Percentiles rank a stretch among this genome's conserved stretches.
Evolutionary conservation across 2,113 vertebrate species (phyloP).

Genomic region (Oncorhynchus gorbuscha): DNA sequence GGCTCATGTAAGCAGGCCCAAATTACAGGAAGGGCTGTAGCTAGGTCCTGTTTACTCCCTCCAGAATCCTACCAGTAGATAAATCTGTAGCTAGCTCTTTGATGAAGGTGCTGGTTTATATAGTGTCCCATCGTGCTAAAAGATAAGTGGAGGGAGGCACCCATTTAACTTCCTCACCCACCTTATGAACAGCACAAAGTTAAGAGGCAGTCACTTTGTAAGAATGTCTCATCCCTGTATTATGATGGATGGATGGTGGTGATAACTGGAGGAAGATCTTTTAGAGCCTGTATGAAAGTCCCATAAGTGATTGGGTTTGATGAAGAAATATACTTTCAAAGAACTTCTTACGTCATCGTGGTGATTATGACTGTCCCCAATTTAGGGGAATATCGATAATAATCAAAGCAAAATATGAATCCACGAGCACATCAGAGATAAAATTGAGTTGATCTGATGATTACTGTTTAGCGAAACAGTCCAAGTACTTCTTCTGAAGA

Average conservation of each 20-base stretch:
- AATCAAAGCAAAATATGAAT: constrained; percentile 3
- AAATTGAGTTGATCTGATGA: not conserved
- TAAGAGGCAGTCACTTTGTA: not conserved
- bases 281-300: not conserved
- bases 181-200: too few species aligned
- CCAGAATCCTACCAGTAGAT: not conserved
- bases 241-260: too few species aligned
- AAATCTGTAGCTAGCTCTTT: not conserved
- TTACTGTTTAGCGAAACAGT: not conserved
- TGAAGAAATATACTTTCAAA: not conserved
- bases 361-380: not conserved
- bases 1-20: not conserved
- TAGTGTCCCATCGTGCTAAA: not conserved
- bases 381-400: not conserved
- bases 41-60: not conserved
- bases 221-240: not conserved
- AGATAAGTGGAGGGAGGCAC: not conserved
- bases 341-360: not conserved
- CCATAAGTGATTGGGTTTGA: too few species aligned
- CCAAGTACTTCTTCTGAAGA: too few species aligned
- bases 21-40: not conserved
- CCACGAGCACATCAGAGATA: not conserved
- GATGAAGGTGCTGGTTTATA: not conserved
- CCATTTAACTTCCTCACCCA: not conserved
- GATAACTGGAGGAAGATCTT: too few species aligned